Evolutionary conservation across 2,113 vertebrate genomes (phyloP).

Genomic region (Corydoras sp.): DNA sequence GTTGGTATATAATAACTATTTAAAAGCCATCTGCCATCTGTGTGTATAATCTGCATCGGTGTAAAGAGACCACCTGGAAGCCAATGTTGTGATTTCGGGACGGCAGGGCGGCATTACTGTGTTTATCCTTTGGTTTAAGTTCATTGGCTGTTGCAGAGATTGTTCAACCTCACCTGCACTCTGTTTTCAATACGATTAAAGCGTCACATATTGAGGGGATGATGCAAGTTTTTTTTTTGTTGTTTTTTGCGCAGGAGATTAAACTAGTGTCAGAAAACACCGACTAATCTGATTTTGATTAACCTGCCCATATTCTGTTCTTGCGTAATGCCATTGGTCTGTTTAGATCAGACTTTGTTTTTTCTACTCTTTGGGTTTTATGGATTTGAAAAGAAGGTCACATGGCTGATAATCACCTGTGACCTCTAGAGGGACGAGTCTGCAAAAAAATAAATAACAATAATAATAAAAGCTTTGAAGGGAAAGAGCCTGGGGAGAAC

Average conservation of each 20-base stretch:
- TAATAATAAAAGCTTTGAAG: too few species aligned
- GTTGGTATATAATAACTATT: too few species aligned
- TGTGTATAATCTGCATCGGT: too few species aligned
- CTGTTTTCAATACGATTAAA: conserved; percentile 10
- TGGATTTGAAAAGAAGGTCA: conserved; percentile 18
- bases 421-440: conserved; percentile 1
- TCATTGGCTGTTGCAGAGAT: background rate
- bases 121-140: background rate
- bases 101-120: too few species aligned
- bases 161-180: too few species aligned
- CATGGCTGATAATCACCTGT: conserved; percentile 12
- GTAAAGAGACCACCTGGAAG: too few species aligned
- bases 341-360: background rate
- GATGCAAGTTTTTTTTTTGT: background rate
- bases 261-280: background rate
- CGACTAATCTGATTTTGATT: conserved; percentile 15
- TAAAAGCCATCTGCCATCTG: too few species aligned
- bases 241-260: conserved; percentile 18
- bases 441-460: too few species aligned
- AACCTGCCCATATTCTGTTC: conserved; percentile 16
- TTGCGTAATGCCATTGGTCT: conserved; percentile 6
- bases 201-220: conserved; percentile 6
- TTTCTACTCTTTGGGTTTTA: background rate
- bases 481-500: too few species aligned
- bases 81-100: too few species aligned